phyloP scores from a whole-genome alignment of 2,797 vertebrate genomes.

The Eospalax fontanierii region DNA sequence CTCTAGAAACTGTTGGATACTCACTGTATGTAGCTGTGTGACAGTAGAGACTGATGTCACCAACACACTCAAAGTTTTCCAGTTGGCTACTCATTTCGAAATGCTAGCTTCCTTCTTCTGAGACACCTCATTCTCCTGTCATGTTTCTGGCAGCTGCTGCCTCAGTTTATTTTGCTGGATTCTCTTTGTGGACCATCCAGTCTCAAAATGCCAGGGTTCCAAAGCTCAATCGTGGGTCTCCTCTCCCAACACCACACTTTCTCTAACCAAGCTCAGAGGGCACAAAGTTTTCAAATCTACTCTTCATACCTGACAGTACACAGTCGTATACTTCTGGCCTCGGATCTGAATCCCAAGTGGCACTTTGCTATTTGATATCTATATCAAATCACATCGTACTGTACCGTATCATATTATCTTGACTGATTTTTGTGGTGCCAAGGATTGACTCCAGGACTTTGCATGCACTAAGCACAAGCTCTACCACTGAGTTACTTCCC shows the following conservation, averaged over 20 bases:
- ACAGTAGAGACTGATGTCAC: neutral
- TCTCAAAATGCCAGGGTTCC: slow-evolving; percentile 24
- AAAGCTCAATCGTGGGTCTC: slow-evolving; percentile 12
- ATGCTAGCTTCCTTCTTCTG: neutral
- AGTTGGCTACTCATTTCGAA: neutral
- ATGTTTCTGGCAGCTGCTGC: slow-evolving; percentile 1
- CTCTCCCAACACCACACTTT: slow-evolving; percentile 6
- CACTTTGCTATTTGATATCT: neutral
- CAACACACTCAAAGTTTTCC: neutral
- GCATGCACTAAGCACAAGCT: neutral
- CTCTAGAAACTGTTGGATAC: neutral
- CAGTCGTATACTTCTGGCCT: neutral
- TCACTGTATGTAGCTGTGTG: neutral
- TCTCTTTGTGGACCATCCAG: neutral
- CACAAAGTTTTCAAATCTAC: neutral
- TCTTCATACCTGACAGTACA: slow-evolving; percentile 30
- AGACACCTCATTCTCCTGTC: neutral
- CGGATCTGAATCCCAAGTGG: slow-evolving; percentile 3
- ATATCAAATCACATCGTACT: neutral
- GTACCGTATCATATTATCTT: neutral
- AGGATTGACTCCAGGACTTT: neutral
- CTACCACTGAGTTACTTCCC: neutral
- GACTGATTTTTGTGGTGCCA: neutral
- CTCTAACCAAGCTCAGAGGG: neutral
- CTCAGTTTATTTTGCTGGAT: neutral